Evolutionary conservation across 2,797 vertebrate species (phyloP).

Genomic region (Enteromius argenteus): DNA sequence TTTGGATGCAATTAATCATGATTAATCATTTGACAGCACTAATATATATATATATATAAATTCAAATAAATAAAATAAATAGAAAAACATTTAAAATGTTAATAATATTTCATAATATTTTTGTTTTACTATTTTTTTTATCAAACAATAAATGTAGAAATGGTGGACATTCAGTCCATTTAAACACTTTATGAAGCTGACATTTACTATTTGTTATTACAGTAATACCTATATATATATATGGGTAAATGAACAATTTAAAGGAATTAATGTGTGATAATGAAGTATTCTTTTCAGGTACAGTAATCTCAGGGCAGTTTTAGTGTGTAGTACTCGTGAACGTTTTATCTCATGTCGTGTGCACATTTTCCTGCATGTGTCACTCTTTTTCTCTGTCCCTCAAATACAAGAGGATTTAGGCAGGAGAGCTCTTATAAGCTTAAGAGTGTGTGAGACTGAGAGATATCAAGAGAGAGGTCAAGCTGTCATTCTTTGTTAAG

Average conservation of each 20-base stretch:
- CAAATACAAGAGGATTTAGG: slow-evolving; percentile 43
- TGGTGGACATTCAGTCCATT: not conserved
- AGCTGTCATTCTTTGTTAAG: slow-evolving; percentile 38
- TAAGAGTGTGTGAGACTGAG: slow-evolving; percentile 32
- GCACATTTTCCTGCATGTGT: slow-evolving; percentile 19
- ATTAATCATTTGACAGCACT: too few species aligned
- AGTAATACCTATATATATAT: not conserved
- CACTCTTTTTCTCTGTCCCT: slow-evolving; percentile 16
- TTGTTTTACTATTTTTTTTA: too few species aligned
- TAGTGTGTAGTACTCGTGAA: not conserved
- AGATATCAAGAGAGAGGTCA: slow-evolving; percentile 46
- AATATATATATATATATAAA: too few species aligned
- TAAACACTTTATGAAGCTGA: not conserved
- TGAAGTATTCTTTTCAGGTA: not conserved
- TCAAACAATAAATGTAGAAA: too few species aligned
- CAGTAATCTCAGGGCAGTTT: not conserved
- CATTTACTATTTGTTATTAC: not conserved
- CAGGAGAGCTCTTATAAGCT: slow-evolving; percentile 31
- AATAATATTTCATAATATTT: too few species aligned
- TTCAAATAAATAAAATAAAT: too few species aligned
- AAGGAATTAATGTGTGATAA: not conserved
- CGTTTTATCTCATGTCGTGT: not conserved
- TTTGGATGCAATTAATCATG: too few species aligned
- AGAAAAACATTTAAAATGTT: too few species aligned
- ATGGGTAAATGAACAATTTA: not conserved